Base-by-base conservation (phyloP, 1,140 invertebrate genomes). In the Coelopa frigida region DNA sequence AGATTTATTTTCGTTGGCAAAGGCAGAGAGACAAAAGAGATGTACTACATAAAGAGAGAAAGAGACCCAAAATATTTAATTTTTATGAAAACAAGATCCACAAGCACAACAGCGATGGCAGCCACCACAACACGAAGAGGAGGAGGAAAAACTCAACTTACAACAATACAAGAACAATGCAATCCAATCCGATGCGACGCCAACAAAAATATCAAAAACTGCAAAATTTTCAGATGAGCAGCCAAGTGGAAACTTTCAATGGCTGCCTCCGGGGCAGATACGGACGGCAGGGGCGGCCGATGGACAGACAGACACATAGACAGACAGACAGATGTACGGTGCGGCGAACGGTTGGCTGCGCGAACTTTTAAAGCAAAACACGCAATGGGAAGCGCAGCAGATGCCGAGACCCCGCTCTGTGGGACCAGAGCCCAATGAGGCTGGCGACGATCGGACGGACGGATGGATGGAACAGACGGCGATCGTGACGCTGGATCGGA, bases 211-310 rank as follows among this genome's bases (percentile, higher is more conserved):
- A 29, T 29, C 27, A n/a, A n/a, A n/a, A n/a, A n/a, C n/a, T n/a
- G n/a, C n/a, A n/a, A n/a, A n/a, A 61, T 66, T 66, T 66, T 62
- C 62, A 66, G 62, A 59, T 66, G 62, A 66, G 62, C 62, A 58
- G 42, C 62, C 62, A 66, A 59, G 62, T 66, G 65, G 62, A 66
- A 66, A 66, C 58, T 60, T 51, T 55, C 61, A 61, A 59, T 58
- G 58, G 49, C 57, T 37, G 35, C 44, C 17, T 14, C 29, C 14
- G 18, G 48, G 52, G 52, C 57, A 60, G 55, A 63, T 56, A 52
- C 50, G 10, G 32, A 42, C n/a, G 32, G 15, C 26, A 23, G 32
- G 24, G 24, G 32, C 23, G n/a, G 6, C n/a, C 15, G 24, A 26
- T 42, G 20, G 17, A 20, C 40, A 15, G n/a, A 29, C 7, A n/a